Percentiles rank a stretch among this genome's conserved stretches.
Conservation (phyloP, 2,888 invertebrate species). For the Pristionchus maxplancki region DNA sequence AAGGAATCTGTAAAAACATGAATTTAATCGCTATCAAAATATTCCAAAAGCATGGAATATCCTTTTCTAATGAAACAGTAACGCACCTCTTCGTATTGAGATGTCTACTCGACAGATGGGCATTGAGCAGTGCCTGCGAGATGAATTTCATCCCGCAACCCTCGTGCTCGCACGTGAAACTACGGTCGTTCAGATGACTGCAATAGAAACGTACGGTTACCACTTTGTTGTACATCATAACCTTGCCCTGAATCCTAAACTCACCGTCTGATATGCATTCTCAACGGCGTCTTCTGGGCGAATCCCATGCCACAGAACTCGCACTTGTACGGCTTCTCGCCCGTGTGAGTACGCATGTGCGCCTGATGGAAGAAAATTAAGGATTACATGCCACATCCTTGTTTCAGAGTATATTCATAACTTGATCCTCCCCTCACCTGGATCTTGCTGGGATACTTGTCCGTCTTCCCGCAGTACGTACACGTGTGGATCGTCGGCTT, state of each 20-base stretch:
- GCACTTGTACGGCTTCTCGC: conserved; percentile 70
- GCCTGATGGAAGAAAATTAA: conserved; percentile 54
- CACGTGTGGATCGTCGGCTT: conserved; percentile 69
- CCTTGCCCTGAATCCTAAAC: background rate
- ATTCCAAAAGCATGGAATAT: too few relatives aligned
- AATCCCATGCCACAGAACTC: conserved; percentile 70
- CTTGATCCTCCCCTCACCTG: conserved; percentile 53
- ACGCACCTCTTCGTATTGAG: conserved; percentile 60
- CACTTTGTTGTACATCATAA: background rate
- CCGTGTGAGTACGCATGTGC: conserved; percentile 72
- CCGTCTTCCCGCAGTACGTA: conserved; percentile 66
- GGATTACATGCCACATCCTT: background rate
- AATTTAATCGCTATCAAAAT: too few relatives aligned
- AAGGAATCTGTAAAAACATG: conserved; percentile 59
- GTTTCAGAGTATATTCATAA: background rate
- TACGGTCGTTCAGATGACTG: conserved; percentile 47
- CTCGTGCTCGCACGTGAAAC: conserved; percentile 55
- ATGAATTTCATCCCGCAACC: conserved; percentile 62
- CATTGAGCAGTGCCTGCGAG: conserved; percentile 66
- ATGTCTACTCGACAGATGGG: conserved; percentile 66
- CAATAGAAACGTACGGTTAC: background rate
- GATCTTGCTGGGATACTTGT: conserved; percentile 73
- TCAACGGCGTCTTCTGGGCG: conserved; percentile 69
- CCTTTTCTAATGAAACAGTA: background rate
- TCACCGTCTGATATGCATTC: conserved; percentile 68